Percentiles rank a stretch among this genome's conserved stretches.
Conservation (phyloP, 2,113 vertebrate species). For the Gopherus flavomarginatus region DNA sequence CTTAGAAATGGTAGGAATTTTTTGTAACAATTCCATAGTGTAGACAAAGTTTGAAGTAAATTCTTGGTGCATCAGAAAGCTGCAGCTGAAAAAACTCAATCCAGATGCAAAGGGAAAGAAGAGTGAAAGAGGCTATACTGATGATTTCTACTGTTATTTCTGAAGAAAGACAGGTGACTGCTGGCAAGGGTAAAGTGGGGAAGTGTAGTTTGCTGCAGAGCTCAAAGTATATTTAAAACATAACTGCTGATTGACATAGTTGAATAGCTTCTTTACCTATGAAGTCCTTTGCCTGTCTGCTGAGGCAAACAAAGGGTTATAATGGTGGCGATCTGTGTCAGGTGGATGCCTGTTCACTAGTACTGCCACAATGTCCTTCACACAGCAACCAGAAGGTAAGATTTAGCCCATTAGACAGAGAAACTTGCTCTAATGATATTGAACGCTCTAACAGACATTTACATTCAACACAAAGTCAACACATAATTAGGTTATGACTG, state of each 20-base stretch:
- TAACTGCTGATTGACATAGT: background rate
- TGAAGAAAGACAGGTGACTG: background rate
- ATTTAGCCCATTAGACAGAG: background rate
- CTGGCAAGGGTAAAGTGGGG: background rate
- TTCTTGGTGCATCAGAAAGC: background rate
- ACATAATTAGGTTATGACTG: background rate
- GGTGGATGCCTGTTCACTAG: background rate
- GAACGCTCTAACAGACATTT: background rate
- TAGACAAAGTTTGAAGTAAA: background rate
- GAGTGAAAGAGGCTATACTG: background rate
- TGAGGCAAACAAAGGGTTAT: background rate
- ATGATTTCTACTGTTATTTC: background rate
- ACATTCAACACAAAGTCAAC: background rate
- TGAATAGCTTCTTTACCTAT: background rate
- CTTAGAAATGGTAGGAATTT: background rate
- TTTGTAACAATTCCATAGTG: background rate
- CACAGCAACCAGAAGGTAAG: background rate
- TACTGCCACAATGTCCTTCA: background rate
- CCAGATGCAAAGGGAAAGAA: background rate
- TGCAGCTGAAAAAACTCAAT: background rate
- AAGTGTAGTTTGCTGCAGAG: background rate
- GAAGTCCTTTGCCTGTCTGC: background rate
- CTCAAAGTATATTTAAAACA: background rate
- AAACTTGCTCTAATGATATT: background rate
- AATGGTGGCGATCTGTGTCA: background rate